These are phyloP conservation scores for Cotesia vestalis DNA, from an alignment of 1,140 invertebrate genomes.

Conservation along the genomic window DNA sequence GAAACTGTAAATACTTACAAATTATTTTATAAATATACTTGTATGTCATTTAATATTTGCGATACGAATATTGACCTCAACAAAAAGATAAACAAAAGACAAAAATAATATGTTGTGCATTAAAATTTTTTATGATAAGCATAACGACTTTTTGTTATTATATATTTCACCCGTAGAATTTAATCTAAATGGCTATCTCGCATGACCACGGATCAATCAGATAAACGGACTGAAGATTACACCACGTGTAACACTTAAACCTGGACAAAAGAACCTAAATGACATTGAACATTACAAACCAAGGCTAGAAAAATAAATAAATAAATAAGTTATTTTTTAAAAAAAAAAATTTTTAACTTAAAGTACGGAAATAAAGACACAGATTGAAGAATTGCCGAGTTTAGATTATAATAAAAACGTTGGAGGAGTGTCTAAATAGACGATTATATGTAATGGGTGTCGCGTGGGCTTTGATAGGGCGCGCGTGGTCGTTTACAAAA, in stretches of 20 bases:
- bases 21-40: too few relatives aligned
- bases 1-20: background rate
- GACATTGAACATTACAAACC: background rate
- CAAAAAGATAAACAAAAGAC: background rate
- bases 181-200: slow-evolving; percentile 8
- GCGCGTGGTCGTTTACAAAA: slow-evolving; percentile 54
- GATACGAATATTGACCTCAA: too few relatives aligned
- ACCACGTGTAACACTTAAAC: background rate
- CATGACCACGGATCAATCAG: slow-evolving; percentile 3
- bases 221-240: background rate
- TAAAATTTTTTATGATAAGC: background rate
- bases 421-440: slow-evolving; percentile 28
- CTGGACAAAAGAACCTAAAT: background rate
- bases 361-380: background rate
- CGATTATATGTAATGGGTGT: slow-evolving; percentile 48
- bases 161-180: background rate
- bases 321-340: background rate
- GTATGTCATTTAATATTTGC: too few relatives aligned
- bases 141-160: slow-evolving; percentile 1
- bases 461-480: slow-evolving; percentile 53
- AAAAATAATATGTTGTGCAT: background rate
- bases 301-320: slow-evolving; percentile 15
- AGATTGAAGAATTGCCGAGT: slow-evolving; percentile 20
- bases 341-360: background rate
- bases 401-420: slow-evolving; percentile 7